Conservation (phyloP, 2,113 vertebrate species). For the Corythoichthys haematopterus region DNA sequence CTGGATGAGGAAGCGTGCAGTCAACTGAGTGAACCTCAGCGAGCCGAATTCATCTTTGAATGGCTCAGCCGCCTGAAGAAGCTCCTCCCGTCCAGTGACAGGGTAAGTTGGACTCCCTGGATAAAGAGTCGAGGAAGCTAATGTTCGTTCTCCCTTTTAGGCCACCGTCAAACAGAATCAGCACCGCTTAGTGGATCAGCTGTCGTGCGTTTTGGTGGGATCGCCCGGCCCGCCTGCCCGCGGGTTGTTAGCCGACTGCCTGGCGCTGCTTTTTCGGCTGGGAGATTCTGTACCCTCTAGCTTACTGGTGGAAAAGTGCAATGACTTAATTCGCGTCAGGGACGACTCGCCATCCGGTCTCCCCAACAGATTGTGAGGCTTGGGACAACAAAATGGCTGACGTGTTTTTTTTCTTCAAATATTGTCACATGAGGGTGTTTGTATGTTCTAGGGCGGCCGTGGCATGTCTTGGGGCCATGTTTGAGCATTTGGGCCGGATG, state of each 20-base stretch:
- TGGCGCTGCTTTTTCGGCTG: constrained; percentile 80
- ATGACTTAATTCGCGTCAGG: constrained; percentile 90
- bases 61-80: constrained; percentile 87
- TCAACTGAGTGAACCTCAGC: constrained; percentile 78
- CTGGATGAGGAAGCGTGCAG: constrained; percentile 77
- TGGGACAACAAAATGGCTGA: not conserved
- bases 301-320: constrained; percentile 86
- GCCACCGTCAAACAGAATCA: constrained; percentile 82
- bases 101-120: constrained; percentile 55
- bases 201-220: constrained; percentile 77
- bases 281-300: constrained; percentile 84
- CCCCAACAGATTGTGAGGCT: constrained; percentile 87
- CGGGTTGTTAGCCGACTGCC: constrained; percentile 81
- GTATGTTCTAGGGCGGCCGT: constrained; percentile 81
- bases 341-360: constrained; percentile 93
- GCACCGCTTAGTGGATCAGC: constrained; percentile 81
- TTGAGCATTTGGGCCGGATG: constrained; percentile 87
- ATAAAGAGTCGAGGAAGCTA: too few species aligned
- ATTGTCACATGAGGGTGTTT: not conserved
- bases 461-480: constrained; percentile 85
- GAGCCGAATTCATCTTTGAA: constrained; percentile 81
- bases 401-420: not conserved
- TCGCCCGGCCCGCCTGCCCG: constrained; percentile 88
- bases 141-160: constrained; percentile 48
- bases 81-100: constrained; percentile 74